Evolutionary conservation across 2,113 vertebrate species (phyloP).

Genomic region (Rhegmatorhina hoffmannsi): DNA sequence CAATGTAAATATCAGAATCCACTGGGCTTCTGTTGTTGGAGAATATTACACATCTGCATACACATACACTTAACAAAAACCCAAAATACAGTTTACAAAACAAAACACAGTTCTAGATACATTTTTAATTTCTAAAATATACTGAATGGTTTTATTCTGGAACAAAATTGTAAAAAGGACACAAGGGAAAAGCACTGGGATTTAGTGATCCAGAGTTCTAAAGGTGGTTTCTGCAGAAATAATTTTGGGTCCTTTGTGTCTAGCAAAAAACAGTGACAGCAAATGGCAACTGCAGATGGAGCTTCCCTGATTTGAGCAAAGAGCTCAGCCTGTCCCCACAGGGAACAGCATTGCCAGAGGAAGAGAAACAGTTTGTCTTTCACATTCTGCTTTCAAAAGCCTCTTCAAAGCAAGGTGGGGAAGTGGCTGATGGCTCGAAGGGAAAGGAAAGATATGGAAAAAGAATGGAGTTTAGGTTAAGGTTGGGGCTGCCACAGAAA

Average conservation of each 20-base stretch:
- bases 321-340: background rate
- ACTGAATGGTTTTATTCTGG: background rate
- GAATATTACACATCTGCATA: background rate
- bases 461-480: slow-evolving; percentile 1
- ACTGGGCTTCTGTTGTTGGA: background rate
- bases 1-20: background rate
- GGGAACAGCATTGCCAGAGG: background rate
- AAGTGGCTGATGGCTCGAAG: background rate
- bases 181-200: background rate
- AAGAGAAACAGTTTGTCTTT: slow-evolving; percentile 5
- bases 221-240: background rate
- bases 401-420: slow-evolving; percentile 10
- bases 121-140: background rate
- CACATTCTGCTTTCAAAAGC: slow-evolving; percentile 14
- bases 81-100: background rate
- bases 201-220: background rate
- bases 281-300: background rate
- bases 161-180: background rate
- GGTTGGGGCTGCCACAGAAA: slow-evolving; percentile 16
- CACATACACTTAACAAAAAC: background rate
- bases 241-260: background rate
- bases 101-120: background rate
- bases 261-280: background rate
- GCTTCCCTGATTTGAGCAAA: background rate
- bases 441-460: slow-evolving; percentile 9